Base-by-base conservation (phyloP, 2,888 invertebrate species). In the Euclidia mi region DNA sequence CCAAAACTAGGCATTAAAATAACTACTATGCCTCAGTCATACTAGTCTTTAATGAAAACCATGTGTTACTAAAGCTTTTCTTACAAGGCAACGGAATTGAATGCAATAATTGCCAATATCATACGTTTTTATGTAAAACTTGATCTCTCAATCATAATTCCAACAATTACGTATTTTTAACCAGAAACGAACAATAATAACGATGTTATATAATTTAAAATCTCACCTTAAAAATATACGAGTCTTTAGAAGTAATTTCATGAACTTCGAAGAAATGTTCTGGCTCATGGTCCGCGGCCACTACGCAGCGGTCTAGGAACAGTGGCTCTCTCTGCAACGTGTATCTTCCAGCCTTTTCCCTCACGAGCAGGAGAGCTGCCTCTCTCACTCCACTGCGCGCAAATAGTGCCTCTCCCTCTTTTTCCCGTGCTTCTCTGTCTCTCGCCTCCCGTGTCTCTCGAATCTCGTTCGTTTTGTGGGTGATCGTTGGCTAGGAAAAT, bases 201-300 rank as follows among this genome's bases (percentile, higher is more conserved):
- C n/a, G n/a, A n/a, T n/a, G n/a, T n/a, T n/a, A n/a, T n/a, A n/a
- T 25, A 25, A 6, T 25, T 25, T 25, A 25, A 6, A 1, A 25
- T 6, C 34, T 41, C 90, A 98, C 99, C 97, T 99, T 99, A 92
- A 99, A 98, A 90, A 98, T 97, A 92, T 97, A 98, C 53, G 98
- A 97, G 89, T 99, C 99, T 93, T 98, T 98, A 59, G 98, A 97
- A 68, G 98, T 96, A 69, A 98, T 96, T 93, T 99, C 98, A 91
- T 98, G 98, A 70, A 99, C 96, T 95, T 99, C 99, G 88, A 99
- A 99, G 90, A 98, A 98, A 88, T 98, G 98, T 85, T 98, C 98
- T 87, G 97, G 97, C 77, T 98, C 98, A 56, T 97, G 97, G 88
- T 98, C 98, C 47, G 98, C 97, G 49, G 97, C 97, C 53, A 99